Evolutionary conservation across 1,140 invertebrate genomes (phyloP).

Genomic region (Drosophila murphyi): DNA sequence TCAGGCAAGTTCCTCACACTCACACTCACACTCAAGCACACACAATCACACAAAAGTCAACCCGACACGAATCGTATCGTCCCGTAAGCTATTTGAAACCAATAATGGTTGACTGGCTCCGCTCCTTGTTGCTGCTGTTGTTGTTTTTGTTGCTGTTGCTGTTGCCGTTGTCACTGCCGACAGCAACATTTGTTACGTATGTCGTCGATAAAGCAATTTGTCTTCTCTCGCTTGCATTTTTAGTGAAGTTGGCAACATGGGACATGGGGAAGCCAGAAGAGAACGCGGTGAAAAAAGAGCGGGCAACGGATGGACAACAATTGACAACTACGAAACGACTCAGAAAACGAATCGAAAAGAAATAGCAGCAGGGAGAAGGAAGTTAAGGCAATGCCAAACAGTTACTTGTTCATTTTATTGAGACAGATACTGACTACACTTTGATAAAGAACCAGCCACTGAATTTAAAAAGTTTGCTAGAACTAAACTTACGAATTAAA

Average conservation of each 20-base stretch:
- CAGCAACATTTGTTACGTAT: slow-evolving; percentile 83
- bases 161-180: slow-evolving; percentile 77
- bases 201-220: slow-evolving; percentile 83
- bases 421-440: slow-evolving; percentile 6
- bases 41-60: slow-evolving; percentile 12
- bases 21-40: slow-evolving; percentile 1
- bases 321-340: slow-evolving; percentile 64
- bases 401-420: slow-evolving; percentile 78
- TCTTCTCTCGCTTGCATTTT: slow-evolving; percentile 80
- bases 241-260: slow-evolving; percentile 49
- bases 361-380: slow-evolving; percentile 19
- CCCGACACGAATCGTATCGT: slow-evolving; percentile 31
- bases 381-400: slow-evolving; percentile 57
- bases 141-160: slow-evolving; percentile 27
- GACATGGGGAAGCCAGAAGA: slow-evolving; percentile 34
- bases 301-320: slow-evolving; percentile 58
- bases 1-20: slow-evolving; percentile 6
- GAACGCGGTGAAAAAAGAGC: slow-evolving; percentile 9
- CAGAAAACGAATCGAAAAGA: slow-evolving; percentile 45
- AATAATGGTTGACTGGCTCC: slow-evolving; percentile 66
- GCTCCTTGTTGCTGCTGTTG: slow-evolving; percentile 26
- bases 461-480: too few species aligned
- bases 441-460: neutral
- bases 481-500: too few species aligned
- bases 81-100: slow-evolving; percentile 76